These are phyloP conservation scores for Salvelinus fontinalis DNA, from an alignment of 2,113 vertebrate species.

Conservation along the genomic window DNA sequence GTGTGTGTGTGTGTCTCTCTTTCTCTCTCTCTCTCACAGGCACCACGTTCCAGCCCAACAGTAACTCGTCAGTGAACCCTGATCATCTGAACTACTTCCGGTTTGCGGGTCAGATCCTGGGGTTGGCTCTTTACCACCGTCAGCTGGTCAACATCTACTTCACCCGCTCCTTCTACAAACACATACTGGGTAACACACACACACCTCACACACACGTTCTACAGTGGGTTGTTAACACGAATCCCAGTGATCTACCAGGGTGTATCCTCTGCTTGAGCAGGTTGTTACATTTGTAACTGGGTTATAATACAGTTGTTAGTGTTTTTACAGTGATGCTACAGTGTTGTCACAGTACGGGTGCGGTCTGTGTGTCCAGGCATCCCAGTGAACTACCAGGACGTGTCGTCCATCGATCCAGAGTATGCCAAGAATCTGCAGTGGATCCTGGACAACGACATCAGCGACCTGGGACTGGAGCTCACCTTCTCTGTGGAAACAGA, in stretches of 20 bases:
- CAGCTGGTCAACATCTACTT: constrained; percentile 99
- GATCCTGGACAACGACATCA: constrained; percentile 98
- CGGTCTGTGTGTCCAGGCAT: constrained; percentile 76
- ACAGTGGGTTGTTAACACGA: no score
- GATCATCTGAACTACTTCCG: constrained; percentile 97
- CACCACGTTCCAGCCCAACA: constrained; percentile 98
- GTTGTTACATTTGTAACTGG: constrained; percentile 54
- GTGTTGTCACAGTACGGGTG: no score
- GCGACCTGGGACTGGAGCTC: constrained; percentile 82
- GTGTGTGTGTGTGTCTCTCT: neutral
- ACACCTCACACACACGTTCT: neutral
- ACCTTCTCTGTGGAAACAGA: constrained; percentile 98
- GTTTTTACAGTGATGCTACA: no score
- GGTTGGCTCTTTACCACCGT: constrained; percentile 92
- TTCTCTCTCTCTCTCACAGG: constrained; percentile 66
- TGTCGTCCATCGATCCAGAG: constrained; percentile 97
- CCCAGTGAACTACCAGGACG: constrained; percentile 98
- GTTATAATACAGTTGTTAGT: no score
- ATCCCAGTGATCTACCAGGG: constrained; percentile 99
- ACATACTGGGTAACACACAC: constrained; percentile 86
- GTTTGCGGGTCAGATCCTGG: constrained; percentile 95
- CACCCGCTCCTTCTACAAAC: constrained; percentile 98
- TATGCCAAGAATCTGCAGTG: constrained; percentile 98
- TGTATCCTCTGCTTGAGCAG: constrained; percentile 97
- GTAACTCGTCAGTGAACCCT: constrained; percentile 97